A percentile compares a stretch with the other conserved stretches of the same genome.
These are phyloP conservation scores for Stomatorhinus walkeri DNA, from an alignment of 2,797 vertebrate species.

Conservation along the genomic window DNA sequence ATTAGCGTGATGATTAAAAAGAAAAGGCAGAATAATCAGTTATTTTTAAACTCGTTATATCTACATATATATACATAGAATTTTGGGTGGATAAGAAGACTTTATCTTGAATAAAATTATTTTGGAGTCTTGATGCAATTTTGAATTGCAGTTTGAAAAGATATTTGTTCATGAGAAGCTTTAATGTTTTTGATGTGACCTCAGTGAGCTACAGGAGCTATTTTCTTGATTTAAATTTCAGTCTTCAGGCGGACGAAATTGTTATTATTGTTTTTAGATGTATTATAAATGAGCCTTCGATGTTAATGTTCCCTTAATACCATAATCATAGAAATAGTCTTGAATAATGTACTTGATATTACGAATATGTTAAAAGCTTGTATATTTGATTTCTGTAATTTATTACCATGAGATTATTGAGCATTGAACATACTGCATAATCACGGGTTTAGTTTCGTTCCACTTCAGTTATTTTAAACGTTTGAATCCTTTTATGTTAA, in stretches of 20 bases:
- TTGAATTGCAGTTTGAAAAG: slow-evolving; percentile 31
- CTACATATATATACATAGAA: not conserved
- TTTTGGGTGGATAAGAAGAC: slow-evolving; percentile 14
- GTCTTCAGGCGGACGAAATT: slow-evolving; percentile 50
- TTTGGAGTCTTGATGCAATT: slow-evolving; percentile 30
- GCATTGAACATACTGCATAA: slow-evolving; percentile 54
- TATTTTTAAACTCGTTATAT: not conserved
- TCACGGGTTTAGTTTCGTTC: slow-evolving; percentile 30
- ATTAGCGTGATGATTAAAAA: slow-evolving; percentile 28
- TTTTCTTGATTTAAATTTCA: slow-evolving; percentile 35
- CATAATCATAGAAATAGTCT: slow-evolving; percentile 52
- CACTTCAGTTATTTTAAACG: slow-evolving; percentile 5
- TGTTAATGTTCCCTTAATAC: slow-evolving; percentile 67
- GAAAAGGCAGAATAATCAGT: slow-evolving; percentile 25
- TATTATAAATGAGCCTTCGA: slow-evolving; percentile 72
- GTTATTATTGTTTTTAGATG: slow-evolving; percentile 68
- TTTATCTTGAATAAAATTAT: slow-evolving; percentile 32
- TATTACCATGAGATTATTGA: slow-evolving; percentile 63
- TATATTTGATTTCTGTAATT: slow-evolving; percentile 68
- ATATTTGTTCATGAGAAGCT: slow-evolving; percentile 42
- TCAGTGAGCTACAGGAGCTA: slow-evolving; percentile 48
- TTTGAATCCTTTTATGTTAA: not conserved
- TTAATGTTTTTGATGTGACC: slow-evolving; percentile 53
- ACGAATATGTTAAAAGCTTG: slow-evolving; percentile 61
- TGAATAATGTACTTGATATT: slow-evolving; percentile 55